Base-by-base conservation (phyloP, 2,888 invertebrate species). In the Cheilosia scutellata region DNA sequence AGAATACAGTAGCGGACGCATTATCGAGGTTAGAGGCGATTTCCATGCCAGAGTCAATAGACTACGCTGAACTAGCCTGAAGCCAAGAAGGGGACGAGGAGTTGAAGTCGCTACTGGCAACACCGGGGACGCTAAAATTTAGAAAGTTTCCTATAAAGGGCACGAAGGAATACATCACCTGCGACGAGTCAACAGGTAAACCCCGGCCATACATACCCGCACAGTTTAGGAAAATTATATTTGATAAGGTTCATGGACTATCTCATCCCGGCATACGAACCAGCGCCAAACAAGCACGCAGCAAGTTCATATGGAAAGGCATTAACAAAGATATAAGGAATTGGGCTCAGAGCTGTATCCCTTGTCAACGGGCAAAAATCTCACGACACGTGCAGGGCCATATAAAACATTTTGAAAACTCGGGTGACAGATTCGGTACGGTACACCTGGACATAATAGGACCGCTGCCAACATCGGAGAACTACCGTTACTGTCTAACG, bases 381-480 rank as follows among this genome's bases (percentile, higher is more conserved):
- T 5, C 6, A 1, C 29, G 47, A 13, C 60, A 77, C 13, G 63
- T 89, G 89, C 0, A 16, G 55, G 4, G 77, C 91, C 31, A 16
- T 0, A 11, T 25, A 4, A 29, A 29, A 0, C 3, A 5, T 4
- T 91, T 91, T 79, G 49, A 76, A 25, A 79, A 87, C 82, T 58
- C 76, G 47, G 79, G 84, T 57, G 79, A 87, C 80, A 83, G 89
- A 70, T 87, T 89, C 77, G 89, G 88, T 58, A 87, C 74, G 33
- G 88, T 88, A 76, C 88, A 88, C 75, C 74, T 80, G 9, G 72
- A 55, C 13, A 40, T 53, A 16, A n/a, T 25, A 1, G 27, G 57
- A 7, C 57, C 65, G 0, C 6, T 65, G n/a, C 37, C 65, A 4
- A 51, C 44, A 29, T 68, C 55, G 2, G 44, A 68, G 20, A 20